Percentiles rank a stretch among this genome's conserved stretches.
Conservation (phyloP, 2,113 vertebrate genomes). For the Pipra filicauda region DNA sequence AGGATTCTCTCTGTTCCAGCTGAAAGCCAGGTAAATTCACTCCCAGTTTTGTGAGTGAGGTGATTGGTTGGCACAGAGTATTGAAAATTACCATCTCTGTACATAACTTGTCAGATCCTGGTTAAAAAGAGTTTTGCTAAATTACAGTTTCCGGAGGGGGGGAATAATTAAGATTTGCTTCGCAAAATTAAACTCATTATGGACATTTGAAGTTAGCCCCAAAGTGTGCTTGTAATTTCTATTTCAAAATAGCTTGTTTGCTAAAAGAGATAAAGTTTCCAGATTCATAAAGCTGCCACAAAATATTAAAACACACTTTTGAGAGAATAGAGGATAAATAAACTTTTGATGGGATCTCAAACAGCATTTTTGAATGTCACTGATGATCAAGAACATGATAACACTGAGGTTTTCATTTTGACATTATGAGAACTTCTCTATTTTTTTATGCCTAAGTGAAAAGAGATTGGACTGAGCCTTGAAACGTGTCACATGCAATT, state of each 20-base stretch:
- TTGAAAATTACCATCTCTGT: not conserved
- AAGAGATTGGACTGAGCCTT: constrained; percentile 24
- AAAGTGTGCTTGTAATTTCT: not conserved
- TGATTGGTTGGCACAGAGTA: not conserved
- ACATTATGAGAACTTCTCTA: not conserved
- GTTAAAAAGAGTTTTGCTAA: not conserved
- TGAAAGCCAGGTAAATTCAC: not conserved
- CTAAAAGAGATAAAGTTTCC: not conserved
- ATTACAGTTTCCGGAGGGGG: not conserved
- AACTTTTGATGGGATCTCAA: constrained; percentile 14
- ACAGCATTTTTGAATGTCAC: not conserved
- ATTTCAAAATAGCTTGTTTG: not conserved
- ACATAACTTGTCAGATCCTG: not conserved
- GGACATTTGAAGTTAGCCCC: not conserved
- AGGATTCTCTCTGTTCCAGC: not conserved
- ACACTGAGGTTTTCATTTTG: constrained; percentile 18
- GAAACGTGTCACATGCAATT: constrained; percentile 6
- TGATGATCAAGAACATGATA: not conserved
- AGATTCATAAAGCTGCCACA: not conserved
- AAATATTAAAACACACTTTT: not conserved
- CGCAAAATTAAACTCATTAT: not conserved
- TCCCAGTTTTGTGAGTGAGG: not conserved
- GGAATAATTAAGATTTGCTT: not conserved
- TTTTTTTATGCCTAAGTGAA: not conserved
- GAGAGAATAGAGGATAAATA: not conserved